Conservation (phyloP, 2,113 vertebrate species). For the Lanius collurio region DNA sequence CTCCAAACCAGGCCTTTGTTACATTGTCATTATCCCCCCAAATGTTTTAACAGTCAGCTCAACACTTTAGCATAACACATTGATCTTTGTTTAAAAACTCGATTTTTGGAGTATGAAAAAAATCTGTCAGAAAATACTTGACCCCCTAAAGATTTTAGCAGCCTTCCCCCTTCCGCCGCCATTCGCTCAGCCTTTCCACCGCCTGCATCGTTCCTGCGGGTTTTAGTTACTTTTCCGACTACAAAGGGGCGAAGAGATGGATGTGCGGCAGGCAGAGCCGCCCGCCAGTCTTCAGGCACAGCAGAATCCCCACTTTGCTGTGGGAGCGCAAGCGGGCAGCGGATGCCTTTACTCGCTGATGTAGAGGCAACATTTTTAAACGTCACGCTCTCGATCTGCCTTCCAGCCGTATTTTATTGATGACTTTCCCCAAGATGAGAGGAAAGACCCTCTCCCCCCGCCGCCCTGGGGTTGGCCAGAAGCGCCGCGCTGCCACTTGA, state of each 20-base stretch:
- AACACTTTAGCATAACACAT: constrained; percentile 84
- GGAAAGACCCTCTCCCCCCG: constrained; percentile 14
- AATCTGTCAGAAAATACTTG: constrained; percentile 69
- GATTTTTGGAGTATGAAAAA: constrained; percentile 71
- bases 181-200: background rate
- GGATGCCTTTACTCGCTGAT: constrained; percentile 30
- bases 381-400: constrained; percentile 44
- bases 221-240: constrained; percentile 57
- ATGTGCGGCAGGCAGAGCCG: background rate
- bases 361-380: constrained; percentile 44
- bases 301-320: background rate
- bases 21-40: constrained; percentile 90
- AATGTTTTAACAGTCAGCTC: constrained; percentile 92
- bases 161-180: background rate
- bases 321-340: background rate
- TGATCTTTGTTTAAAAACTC: constrained; percentile 86
- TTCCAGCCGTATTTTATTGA: constrained; percentile 57
- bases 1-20: constrained; percentile 91
- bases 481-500: constrained; percentile 71
- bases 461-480: constrained; percentile 54
- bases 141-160: constrained; percentile 56
- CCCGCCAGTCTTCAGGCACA: background rate
- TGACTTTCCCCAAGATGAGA: constrained; percentile 49
- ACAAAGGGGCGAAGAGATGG: background rate
- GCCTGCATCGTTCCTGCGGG: background rate